phyloP scores from a whole-genome alignment of 2,888 invertebrate species.

The Hybos culiciformis region DNA sequence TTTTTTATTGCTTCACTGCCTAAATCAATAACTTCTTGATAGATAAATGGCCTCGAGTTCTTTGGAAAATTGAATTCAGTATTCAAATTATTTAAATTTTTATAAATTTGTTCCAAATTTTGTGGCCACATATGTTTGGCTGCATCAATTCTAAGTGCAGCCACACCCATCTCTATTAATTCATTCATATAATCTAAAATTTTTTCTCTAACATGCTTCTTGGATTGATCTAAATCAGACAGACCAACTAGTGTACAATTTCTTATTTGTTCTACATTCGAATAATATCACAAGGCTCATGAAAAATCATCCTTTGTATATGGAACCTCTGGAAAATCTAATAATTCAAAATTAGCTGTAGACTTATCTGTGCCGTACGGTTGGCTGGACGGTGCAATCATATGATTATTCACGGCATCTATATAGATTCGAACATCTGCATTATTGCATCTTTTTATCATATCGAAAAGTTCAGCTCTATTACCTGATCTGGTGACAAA shows the following conservation, averaged over 20 bases:
- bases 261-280: constrained; percentile 48
- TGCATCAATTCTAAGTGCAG: constrained; percentile 71
- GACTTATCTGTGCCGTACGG: constrained; percentile 49
- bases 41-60: constrained; percentile 52
- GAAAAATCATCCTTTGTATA: constrained; percentile 53
- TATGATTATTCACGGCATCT: constrained; percentile 76
- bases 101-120: constrained; percentile 54
- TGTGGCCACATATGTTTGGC: constrained; percentile 68
- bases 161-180: constrained; percentile 51
- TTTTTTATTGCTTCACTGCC: constrained; percentile 37
- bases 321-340: constrained; percentile 49
- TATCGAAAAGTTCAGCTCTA: constrained; percentile 53
- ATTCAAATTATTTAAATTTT: constrained; percentile 46
- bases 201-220: constrained; percentile 48
- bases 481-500: constrained; percentile 64
- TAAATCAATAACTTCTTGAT: constrained; percentile 64
- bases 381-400: constrained; percentile 44
- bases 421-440: constrained; percentile 73
- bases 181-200: constrained; percentile 35
- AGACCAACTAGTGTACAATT: constrained; percentile 59
- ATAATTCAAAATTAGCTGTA: constrained; percentile 39
- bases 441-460: constrained; percentile 66
- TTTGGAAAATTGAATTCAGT: constrained; percentile 44
- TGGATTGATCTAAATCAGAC: constrained; percentile 59
- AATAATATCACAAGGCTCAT: constrained; percentile 52